A percentile compares a stretch with the other conserved stretches of the same genome.
Conservation (phyloP, 1,140 invertebrate genomes). For the Rhysida immarginata region DNA sequence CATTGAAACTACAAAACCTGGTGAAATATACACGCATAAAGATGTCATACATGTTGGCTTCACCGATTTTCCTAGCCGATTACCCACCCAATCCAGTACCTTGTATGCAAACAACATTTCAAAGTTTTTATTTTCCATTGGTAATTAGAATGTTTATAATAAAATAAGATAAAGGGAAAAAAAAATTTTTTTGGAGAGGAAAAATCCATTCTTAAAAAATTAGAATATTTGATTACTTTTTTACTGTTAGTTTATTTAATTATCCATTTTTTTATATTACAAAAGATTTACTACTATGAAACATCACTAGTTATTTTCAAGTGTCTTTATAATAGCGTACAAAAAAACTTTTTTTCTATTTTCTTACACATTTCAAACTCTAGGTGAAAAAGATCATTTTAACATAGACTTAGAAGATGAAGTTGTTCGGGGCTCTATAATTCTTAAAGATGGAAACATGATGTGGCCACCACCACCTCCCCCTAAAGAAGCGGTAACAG, state of each 20-base stretch:
- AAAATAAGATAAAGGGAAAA: background rate
- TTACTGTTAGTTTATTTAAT: too few species aligned
- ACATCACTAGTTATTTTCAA: too few species aligned
- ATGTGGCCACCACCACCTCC: conserved; percentile 60
- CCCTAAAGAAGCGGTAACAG: conserved; percentile 28
- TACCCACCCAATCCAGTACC: conserved; percentile 72
- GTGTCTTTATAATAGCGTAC: too few species aligned
- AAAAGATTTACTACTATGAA: too few species aligned
- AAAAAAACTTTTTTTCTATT: conserved; percentile 9
- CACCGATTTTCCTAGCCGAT: conserved; percentile 64
- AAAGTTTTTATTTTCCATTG: conserved; percentile 68
- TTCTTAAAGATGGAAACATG: conserved; percentile 55
- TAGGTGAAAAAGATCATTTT: conserved; percentile 54
- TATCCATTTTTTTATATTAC: too few species aligned
- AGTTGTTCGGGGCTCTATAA: conserved; percentile 65
- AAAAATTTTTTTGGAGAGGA: background rate
- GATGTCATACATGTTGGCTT: conserved; percentile 73
- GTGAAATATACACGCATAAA: conserved; percentile 53
- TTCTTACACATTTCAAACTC: conserved; percentile 16
- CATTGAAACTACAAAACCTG: conserved; percentile 65
- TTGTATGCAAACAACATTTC: conserved; percentile 82
- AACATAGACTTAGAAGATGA: conserved; percentile 68
- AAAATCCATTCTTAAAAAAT: too few species aligned
- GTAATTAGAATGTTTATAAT: conserved; percentile 26
- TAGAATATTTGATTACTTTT: too few species aligned